These are phyloP conservation scores for Odocoileus virginianus DNA, from an alignment of 2,113 vertebrate genomes.

Conservation along the genomic window DNA sequence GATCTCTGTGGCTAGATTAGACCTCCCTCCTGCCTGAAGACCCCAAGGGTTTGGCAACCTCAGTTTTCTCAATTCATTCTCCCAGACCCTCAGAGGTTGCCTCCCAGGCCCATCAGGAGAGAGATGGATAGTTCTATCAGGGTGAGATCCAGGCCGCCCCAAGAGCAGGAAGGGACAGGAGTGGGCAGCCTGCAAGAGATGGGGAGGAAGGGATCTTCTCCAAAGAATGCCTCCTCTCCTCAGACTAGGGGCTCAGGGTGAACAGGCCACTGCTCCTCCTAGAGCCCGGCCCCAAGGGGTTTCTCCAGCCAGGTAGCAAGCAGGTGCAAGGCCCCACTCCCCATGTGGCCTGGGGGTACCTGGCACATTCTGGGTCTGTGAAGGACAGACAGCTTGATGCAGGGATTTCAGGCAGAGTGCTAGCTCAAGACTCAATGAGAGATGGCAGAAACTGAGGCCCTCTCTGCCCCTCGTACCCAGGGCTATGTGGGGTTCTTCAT, in stretches of 20 bases:
- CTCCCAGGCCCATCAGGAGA: neutral
- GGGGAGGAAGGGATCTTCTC: neutral
- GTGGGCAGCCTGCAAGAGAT: neutral
- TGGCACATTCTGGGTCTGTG: neutral
- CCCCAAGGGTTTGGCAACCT: neutral
- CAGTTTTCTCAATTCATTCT: neutral
- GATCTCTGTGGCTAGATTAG: neutral
- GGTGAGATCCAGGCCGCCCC: neutral
- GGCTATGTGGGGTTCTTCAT: neutral
- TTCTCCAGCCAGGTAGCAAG: neutral
- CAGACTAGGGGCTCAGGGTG: neutral
- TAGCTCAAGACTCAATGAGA: neutral
- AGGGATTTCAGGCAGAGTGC: neutral
- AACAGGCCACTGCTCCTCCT: neutral
- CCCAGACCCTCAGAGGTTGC: neutral
- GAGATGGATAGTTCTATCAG: neutral
- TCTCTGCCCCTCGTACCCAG: neutral
- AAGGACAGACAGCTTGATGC: neutral
- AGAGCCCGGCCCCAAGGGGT: neutral
- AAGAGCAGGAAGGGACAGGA: neutral
- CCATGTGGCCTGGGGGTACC: fast-evolving
- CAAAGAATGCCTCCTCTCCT: neutral
- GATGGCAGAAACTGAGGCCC: neutral
- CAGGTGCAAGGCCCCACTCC: neutral
- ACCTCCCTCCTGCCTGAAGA: neutral